These are phyloP conservation scores for Cephus sareptanus DNA, from an alignment of 2,888 invertebrate genomes.

Conservation along the genomic window DNA sequence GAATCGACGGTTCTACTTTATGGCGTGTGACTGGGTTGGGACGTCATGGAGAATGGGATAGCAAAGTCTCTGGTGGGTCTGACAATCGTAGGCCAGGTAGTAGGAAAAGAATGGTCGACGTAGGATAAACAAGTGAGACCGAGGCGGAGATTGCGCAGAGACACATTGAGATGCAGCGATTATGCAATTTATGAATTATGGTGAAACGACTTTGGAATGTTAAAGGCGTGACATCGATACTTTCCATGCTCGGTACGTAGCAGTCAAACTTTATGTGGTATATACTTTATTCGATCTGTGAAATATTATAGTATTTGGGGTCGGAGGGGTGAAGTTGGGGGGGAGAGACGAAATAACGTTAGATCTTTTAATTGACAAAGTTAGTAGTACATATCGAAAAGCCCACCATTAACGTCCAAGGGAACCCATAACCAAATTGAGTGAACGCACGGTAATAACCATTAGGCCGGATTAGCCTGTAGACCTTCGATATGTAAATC, in stretches of 20 bases:
- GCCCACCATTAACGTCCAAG: constrained; percentile 19
- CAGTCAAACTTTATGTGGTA: neutral
- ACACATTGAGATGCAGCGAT: constrained; percentile 25
- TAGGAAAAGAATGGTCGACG: neutral
- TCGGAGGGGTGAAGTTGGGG: neutral
- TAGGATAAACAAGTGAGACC: neutral
- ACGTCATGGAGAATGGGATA: neutral
- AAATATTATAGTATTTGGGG: neutral
- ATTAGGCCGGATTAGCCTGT: constrained; percentile 14
- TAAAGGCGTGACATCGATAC: constrained; percentile 4
- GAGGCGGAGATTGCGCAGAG: neutral
- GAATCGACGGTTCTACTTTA: neutral
- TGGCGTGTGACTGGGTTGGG: neutral
- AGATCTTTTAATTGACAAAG: constrained; percentile 21
- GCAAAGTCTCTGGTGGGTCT: neutral
- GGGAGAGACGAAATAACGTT: neutral
- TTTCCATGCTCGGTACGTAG: neutral
- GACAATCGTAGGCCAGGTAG: neutral
- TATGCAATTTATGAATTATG: constrained; percentile 36
- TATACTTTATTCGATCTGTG: neutral
- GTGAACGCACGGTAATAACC: constrained; percentile 9
- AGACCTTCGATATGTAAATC: constrained; percentile 4
- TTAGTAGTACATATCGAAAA: constrained; percentile 15
- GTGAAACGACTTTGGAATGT: constrained; percentile 24
- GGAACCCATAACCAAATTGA: constrained; percentile 11